Evolutionary conservation across 1,140 invertebrate genomes (phyloP).

Genomic region (Caenorhabditis briggsae): DNA sequence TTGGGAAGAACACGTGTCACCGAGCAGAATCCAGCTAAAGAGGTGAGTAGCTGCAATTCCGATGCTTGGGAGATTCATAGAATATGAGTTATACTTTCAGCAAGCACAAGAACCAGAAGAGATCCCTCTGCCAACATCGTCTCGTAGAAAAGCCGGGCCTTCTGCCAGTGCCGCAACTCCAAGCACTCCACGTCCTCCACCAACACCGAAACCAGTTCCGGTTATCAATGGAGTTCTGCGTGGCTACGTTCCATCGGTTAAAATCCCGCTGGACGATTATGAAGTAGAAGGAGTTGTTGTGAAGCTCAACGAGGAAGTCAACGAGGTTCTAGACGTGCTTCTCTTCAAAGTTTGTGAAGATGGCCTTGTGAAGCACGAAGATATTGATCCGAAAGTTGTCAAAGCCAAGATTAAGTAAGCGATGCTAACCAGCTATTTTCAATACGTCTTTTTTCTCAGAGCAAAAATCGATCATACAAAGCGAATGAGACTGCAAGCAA

Average conservation of each 20-base stretch:
- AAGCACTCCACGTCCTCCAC: neutral
- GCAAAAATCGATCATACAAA: constrained; percentile 22
- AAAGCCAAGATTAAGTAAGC: constrained; percentile 1
- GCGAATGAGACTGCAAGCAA: neutral
- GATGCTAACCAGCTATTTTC: neutral
- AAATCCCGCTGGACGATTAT: constrained; percentile 5
- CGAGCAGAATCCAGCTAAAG: constrained; percentile 20
- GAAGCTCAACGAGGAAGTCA: constrained; percentile 7
- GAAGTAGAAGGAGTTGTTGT: neutral
- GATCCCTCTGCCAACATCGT: neutral
- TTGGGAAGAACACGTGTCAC: constrained; percentile 20
- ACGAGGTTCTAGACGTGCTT: neutral
- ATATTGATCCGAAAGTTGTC: constrained; percentile 31
- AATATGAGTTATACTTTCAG: neutral
- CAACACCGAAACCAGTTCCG: neutral
- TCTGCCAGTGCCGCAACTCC: no score
- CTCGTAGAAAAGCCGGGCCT: neutral
- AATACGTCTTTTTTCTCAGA: neutral
- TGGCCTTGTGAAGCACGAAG: constrained; percentile 11
- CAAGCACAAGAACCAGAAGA: constrained; percentile 42
- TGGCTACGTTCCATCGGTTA: constrained; percentile 6
- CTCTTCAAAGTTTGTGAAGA: constrained; percentile 24
- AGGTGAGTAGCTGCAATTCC: neutral
- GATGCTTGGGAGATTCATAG: no score
- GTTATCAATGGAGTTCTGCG: constrained; percentile 16